Conservation (phyloP, 1,140 invertebrate genomes). For the Caenorhabditis latens region DNA sequence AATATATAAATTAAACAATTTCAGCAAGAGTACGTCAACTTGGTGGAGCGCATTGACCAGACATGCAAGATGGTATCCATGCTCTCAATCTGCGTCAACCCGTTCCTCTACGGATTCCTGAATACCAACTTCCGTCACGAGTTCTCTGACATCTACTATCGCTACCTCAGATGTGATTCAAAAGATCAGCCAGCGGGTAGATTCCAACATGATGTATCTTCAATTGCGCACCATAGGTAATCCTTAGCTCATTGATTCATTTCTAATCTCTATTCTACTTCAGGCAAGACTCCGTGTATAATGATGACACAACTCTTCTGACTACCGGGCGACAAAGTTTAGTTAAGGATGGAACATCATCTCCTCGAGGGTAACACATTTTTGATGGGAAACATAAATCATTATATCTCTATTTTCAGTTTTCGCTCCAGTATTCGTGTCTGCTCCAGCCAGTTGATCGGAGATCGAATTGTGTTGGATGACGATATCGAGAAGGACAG, state of each 20-base stretch:
- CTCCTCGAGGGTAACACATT: slow-evolving; percentile 5
- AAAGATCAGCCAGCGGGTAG: slow-evolving; percentile 3
- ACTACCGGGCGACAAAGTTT: background rate
- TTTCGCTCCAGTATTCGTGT: slow-evolving; percentile 13
- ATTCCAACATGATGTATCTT: slow-evolving; percentile 38
- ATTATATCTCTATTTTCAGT: background rate
- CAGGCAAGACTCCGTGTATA: slow-evolving; percentile 44
- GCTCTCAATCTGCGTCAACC: slow-evolving; percentile 77
- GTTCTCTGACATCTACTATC: slow-evolving; percentile 75
- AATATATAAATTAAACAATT: slow-evolving; percentile 37
- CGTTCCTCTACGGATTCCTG: slow-evolving; percentile 77
- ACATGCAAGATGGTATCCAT: slow-evolving; percentile 76
- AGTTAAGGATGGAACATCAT: background rate
- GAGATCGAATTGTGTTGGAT: slow-evolving; percentile 44
- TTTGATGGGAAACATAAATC: background rate
- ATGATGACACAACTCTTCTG: slow-evolving; percentile 34
- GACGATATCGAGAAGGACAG: slow-evolving; percentile 42
- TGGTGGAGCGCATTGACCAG: slow-evolving; percentile 76
- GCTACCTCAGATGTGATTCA: slow-evolving; percentile 60
- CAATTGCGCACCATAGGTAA: slow-evolving; percentile 49
- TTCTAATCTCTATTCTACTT: background rate
- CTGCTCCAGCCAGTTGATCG: background rate
- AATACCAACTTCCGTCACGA: slow-evolving; percentile 77
- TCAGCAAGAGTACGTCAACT: slow-evolving; percentile 69
- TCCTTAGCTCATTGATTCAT: background rate